Evolutionary conservation across 2,113 vertebrate species (phyloP).

Genomic region (Cebus imitator): DNA sequence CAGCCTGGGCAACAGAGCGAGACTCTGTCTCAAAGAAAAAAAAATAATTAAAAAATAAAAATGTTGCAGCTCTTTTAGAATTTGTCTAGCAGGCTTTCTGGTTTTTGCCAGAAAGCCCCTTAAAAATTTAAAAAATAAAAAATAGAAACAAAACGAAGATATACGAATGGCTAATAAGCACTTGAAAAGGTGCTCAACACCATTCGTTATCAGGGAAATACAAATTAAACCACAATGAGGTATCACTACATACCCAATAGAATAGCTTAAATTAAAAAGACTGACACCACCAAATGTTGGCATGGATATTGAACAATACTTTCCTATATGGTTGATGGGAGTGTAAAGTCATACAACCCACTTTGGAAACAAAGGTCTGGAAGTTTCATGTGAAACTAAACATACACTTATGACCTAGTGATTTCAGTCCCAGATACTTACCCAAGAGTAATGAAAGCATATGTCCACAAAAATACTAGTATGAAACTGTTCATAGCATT

Average conservation of each 20-base stretch:
- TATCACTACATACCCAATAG: not conserved
- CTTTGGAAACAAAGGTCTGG: not conserved
- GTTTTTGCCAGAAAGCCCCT: no score
- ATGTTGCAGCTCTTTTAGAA: no score
- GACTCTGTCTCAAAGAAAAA: not conserved
- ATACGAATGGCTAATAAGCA: not conserved
- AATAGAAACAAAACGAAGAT: not conserved
- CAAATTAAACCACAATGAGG: not conserved
- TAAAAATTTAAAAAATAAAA: not conserved
- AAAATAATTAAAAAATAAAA: not conserved
- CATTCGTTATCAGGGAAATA: not conserved
- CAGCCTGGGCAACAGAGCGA: not conserved
- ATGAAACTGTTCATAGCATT: not conserved
- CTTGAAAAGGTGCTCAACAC: not conserved
- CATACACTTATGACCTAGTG: not conserved
- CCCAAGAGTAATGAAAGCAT: conserved; percentile 31
- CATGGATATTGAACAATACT: not conserved
- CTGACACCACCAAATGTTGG: not conserved
- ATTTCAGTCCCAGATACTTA: conserved; percentile 41
- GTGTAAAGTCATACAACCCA: not conserved
- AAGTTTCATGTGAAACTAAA: not conserved
- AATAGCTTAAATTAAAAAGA: conserved; percentile 23
- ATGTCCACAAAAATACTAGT: not conserved
- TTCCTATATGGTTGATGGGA: not conserved
- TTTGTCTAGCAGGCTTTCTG: no score